Percentiles rank a stretch among this genome's conserved stretches.
Conservation (phyloP, 2,888 invertebrate genomes). For the Byasa hedistus region DNA sequence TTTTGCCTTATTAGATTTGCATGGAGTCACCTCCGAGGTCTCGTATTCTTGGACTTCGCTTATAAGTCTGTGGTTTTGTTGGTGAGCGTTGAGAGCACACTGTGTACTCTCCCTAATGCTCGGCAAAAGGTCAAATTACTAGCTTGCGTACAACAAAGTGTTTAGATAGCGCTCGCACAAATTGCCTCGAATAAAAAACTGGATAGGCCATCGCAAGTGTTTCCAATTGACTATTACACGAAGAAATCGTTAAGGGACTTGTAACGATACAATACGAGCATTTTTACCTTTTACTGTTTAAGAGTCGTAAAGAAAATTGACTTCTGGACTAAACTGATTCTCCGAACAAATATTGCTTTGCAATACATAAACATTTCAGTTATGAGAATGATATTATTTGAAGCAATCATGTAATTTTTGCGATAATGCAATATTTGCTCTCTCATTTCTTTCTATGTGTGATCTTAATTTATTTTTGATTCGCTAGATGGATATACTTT, state of each 20-base stretch:
- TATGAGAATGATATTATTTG: constrained; percentile 5
- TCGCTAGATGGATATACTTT: no score
- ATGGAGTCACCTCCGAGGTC: constrained; percentile 17
- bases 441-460: no score
- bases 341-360: constrained; percentile 4
- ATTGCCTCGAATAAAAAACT: constrained; percentile 63
- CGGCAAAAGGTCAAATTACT: constrained; percentile 71
- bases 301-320: constrained; percentile 33
- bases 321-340: constrained; percentile 30
- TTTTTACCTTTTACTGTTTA: constrained; percentile 31
- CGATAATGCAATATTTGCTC: not conserved
- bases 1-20: constrained; percentile 42
- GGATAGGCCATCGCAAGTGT: constrained; percentile 55
- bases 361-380: constrained; percentile 15
- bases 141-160: constrained; percentile 50
- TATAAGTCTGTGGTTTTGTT: constrained; percentile 61
- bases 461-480: no score
- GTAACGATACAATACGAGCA: constrained; percentile 35
- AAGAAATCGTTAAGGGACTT: constrained; percentile 30
- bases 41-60: constrained; percentile 5
- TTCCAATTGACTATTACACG: constrained; percentile 47
- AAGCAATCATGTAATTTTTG: not conserved
- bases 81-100: constrained; percentile 61
- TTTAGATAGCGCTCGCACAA: constrained; percentile 62
- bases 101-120: constrained; percentile 64